These are phyloP conservation scores for Rhinopithecus roxellana DNA, from an alignment of 2,113 vertebrate genomes.

Conservation along the genomic window DNA sequence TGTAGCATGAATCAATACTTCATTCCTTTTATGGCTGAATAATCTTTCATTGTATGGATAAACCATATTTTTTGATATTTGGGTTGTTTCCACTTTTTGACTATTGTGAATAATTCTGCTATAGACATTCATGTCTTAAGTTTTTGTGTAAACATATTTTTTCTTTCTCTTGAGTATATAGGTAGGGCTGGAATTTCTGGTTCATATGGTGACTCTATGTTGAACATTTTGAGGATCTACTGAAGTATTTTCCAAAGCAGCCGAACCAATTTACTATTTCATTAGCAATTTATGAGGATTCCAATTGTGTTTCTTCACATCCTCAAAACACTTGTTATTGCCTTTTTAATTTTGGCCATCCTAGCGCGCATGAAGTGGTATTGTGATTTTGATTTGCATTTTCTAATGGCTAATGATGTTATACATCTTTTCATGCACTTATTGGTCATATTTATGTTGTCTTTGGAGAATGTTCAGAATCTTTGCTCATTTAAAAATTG, in stretches of 20 bases:
- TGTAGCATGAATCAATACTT: not conserved
- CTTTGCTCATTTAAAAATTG: constrained; percentile 15
- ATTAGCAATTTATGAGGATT: not conserved
- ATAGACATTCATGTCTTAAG: not conserved
- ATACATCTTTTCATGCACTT: constrained; percentile 17
- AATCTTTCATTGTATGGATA: not conserved
- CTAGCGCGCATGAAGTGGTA: not conserved
- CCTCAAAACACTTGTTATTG: not conserved
- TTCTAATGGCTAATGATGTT: not conserved
- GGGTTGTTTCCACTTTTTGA: not conserved
- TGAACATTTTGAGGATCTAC: constrained; percentile 32
- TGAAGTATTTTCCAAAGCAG: not conserved
- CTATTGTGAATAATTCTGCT: not conserved
- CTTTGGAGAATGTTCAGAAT: constrained; percentile 16
- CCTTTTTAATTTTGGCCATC: constrained; percentile 18
- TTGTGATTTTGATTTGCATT: constrained; percentile 28
- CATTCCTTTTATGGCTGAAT: constrained; percentile 18
- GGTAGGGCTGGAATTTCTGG: not conserved
- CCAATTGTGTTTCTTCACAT: not conserved
- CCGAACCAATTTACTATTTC: not conserved
- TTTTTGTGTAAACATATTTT: not conserved
- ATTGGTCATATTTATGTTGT: not conserved
- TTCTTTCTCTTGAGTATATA: constrained; percentile 19
- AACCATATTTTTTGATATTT: not conserved
- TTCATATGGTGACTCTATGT: not conserved